These are phyloP conservation scores for Dendrolimus pini DNA, from an alignment of 2,888 invertebrate genomes.

Conservation along the genomic window DNA sequence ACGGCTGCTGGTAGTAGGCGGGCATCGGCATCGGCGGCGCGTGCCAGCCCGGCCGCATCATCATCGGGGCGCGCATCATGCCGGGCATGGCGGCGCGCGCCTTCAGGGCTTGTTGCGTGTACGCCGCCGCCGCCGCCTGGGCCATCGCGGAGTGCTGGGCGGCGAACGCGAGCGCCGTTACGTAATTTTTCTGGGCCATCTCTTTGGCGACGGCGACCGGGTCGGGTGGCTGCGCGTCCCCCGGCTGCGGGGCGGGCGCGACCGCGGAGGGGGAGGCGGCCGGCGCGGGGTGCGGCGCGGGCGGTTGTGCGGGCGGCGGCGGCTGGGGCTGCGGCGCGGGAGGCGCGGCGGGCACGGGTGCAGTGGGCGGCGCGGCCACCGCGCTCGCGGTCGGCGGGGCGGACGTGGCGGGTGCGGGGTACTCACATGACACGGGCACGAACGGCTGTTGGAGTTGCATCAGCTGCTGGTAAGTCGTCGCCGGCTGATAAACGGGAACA, in stretches of 20 bases:
- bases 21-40: slow-evolving; percentile 67
- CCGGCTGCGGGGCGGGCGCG: slow-evolving; percentile 37
- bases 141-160: slow-evolving; percentile 66
- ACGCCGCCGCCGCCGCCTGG: slow-evolving; percentile 58
- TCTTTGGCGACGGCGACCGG: slow-evolving; percentile 82
- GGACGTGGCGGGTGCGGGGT: slow-evolving; percentile 84
- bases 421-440: slow-evolving; percentile 99
- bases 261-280: slow-evolving; percentile 33
- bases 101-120: slow-evolving; percentile 80
- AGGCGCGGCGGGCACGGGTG: slow-evolving; percentile 63
- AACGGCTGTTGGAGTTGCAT: slow-evolving; percentile 97
- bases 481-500: slow-evolving; percentile 96
- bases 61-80: slow-evolving; percentile 59
- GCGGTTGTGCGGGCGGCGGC: slow-evolving; percentile 38
- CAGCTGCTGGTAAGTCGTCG: slow-evolving; percentile 95
- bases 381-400: slow-evolving; percentile 73
- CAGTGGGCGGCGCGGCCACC: slow-evolving; percentile 72
- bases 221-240: slow-evolving; percentile 30
- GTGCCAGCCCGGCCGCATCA: slow-evolving; percentile 64
- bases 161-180: slow-evolving; percentile 78
- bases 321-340: slow-evolving; percentile 62
- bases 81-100: slow-evolving; percentile 79
- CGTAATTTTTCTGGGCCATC: slow-evolving; percentile 89
- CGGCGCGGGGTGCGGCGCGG: slow-evolving; percentile 33
- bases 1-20: slow-evolving; percentile 68